Percentiles rank a stretch among this genome's conserved stretches.
These are phyloP conservation scores for Artibeus lituratus DNA, from an alignment of 2,797 vertebrate genomes.

Conservation along the genomic window DNA sequence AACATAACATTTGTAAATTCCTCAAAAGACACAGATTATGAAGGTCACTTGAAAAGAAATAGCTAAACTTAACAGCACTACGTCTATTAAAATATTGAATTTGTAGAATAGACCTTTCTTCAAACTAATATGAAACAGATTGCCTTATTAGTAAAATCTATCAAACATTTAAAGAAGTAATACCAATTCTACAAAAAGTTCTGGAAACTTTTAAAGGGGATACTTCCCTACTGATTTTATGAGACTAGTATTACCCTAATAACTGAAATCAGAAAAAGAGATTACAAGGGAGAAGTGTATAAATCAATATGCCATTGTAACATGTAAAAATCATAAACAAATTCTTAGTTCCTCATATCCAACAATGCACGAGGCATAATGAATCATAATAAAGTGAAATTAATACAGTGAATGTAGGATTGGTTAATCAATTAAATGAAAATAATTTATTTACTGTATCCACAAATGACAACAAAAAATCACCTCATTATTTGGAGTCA, in stretches of 20 bases:
- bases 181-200: background rate
- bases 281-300: background rate
- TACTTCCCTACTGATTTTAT: background rate
- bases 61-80: too few species aligned
- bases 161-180: background rate
- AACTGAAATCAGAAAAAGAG: background rate
- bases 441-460: background rate
- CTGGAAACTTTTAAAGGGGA: background rate
- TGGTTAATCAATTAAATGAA: background rate
- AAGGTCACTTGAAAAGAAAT: too few species aligned
- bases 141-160: background rate
- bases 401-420: background rate
- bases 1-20: background rate
- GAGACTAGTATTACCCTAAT: background rate
- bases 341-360: background rate
- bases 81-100: too few species aligned
- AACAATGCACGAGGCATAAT: background rate
- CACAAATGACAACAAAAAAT: background rate
- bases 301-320: background rate
- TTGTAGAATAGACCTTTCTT: background rate
- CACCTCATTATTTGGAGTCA: background rate
- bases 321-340: background rate
- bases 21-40: background rate
- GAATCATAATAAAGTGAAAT: background rate
- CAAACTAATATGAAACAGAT: background rate